phyloP scores from a whole-genome alignment of 1,140 invertebrate species.

The Caerostris darwini region DNA sequence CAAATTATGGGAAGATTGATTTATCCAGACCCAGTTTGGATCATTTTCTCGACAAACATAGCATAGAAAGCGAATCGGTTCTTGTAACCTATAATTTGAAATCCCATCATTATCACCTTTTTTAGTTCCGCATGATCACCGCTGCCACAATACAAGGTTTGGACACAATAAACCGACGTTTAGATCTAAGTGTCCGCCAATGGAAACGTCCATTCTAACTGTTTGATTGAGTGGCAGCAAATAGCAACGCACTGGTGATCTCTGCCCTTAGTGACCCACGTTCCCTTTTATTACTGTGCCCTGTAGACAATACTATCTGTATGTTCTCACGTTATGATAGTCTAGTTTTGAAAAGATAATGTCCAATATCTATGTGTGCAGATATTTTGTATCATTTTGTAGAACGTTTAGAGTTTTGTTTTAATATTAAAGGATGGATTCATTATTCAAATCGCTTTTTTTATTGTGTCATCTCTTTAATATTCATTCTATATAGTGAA shows the following conservation, averaged over 20 bases:
- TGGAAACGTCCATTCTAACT: background rate
- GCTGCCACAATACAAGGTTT: background rate
- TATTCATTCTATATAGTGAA: background rate
- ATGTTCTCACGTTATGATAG: background rate
- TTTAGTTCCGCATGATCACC: conserved; percentile 28
- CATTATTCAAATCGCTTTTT: background rate
- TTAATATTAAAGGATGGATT: background rate
- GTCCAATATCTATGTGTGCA: background rate
- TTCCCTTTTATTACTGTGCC: background rate
- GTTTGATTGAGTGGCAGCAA: conserved; percentile 43
- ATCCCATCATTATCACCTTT: conserved; percentile 28
- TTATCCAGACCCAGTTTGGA: background rate
- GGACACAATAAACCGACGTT: background rate
- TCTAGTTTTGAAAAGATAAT: background rate
- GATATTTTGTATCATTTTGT: conserved; percentile 7
- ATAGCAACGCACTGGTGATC: conserved; percentile 7
- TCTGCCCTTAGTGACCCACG: background rate
- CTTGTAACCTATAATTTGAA: background rate
- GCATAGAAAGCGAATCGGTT: background rate
- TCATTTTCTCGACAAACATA: background rate
- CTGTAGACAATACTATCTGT: background rate
- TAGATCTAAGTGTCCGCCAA: background rate
- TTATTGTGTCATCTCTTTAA: background rate
- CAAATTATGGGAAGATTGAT: background rate
- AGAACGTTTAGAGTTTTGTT: background rate